Evolutionary conservation across 1,140 invertebrate genomes (phyloP).

Genomic region (Drosophila gunungcola): DNA sequence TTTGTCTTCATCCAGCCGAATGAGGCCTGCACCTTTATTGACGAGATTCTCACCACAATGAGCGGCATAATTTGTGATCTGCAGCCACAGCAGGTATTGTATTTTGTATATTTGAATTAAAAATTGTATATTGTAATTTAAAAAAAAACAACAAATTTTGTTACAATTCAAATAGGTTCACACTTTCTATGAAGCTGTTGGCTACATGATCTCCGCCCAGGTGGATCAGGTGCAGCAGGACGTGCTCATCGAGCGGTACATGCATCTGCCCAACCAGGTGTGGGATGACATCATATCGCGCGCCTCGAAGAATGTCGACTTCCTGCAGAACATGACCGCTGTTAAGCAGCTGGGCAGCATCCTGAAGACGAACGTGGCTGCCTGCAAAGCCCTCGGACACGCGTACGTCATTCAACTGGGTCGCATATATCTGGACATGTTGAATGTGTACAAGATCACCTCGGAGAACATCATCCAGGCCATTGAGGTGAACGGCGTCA

Average conservation of each 20-base stretch:
- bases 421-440: conserved; percentile 99
- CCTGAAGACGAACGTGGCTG: conserved; percentile 99
- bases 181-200: conserved; percentile 99
- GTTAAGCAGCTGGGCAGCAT: conserved; percentile 99
- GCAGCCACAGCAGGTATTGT: conserved; percentile 94
- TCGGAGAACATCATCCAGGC: conserved; percentile 99
- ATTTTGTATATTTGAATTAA: not conserved
- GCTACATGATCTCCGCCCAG: conserved; percentile 99
- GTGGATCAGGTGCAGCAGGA: conserved; percentile 95
- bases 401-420: conserved; percentile 98
- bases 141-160: too few relatives aligned
- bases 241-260: conserved; percentile 98
- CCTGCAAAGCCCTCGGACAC: conserved; percentile 98
- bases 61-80: conserved; percentile 99
- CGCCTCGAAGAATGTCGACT: conserved; percentile 98
- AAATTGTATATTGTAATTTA: not conserved
- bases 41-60: conserved; percentile 98
- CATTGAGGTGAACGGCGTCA: conserved; percentile 97
- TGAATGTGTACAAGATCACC: conserved; percentile 99
- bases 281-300: conserved; percentile 99
- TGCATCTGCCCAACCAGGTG: conserved; percentile 98
- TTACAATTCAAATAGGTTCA: conserved; percentile 90
- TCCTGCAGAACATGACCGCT: conserved; percentile 97
- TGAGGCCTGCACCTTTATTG: conserved; percentile 98
- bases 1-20: conserved; percentile 99